These are phyloP conservation scores for Dicranocentrus wangi DNA, from an alignment of 2,888 invertebrate genomes.

Conservation along the genomic window DNA sequence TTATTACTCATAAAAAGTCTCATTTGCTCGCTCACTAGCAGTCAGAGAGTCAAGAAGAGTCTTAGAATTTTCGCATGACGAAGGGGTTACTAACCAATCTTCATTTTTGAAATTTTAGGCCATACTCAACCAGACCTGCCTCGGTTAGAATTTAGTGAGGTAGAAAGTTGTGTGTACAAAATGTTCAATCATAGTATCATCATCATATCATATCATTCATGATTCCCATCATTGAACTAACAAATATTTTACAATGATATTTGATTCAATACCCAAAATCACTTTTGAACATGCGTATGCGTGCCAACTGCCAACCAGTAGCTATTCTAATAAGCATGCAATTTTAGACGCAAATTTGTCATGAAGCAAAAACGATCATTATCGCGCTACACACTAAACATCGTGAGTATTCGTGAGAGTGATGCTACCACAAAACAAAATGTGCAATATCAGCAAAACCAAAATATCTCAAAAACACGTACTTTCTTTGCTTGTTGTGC, in stretches of 20 bases:
- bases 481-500: no score
- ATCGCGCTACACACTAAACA: no score
- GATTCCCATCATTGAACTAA: constrained; percentile 12
- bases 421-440: constrained; percentile 1
- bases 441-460: background rate
- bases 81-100: constrained; percentile 53
- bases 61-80: constrained; percentile 38
- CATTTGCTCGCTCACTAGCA: constrained; percentile 16
- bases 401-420: constrained; percentile 10
- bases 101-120: constrained; percentile 61
- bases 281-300: background rate
- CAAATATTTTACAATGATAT: constrained; percentile 7
- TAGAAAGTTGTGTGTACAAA: constrained; percentile 51
- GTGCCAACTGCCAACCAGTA: constrained; percentile 1
- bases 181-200: constrained; percentile 45
- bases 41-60: background rate
- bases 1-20: constrained; percentile 45
- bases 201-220: constrained; percentile 25
- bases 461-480: no score
- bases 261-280: background rate
- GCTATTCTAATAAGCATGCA: background rate
- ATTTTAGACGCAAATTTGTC: constrained; percentile 14
- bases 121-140: constrained; percentile 57
- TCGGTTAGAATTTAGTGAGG: constrained; percentile 36
- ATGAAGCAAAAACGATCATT: constrained; percentile 4